Base-by-base conservation (phyloP, 1,140 invertebrate genomes). In the Yoshiicerus persimilis region DNA sequence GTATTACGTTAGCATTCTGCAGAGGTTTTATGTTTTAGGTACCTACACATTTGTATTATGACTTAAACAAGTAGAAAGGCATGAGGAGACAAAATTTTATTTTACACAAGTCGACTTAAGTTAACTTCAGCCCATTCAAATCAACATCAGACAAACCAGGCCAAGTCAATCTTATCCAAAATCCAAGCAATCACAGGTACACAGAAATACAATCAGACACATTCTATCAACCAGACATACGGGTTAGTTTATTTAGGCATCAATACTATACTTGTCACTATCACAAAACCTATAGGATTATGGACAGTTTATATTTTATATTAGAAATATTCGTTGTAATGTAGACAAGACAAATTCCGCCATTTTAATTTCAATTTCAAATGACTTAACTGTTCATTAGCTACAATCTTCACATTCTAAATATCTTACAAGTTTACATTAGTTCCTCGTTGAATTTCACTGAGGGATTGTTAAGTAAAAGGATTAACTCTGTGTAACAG, bases 111-210 rank as follows among this genome's bases (percentile, higher is more conserved):
- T 36, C 75, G n/a, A 80, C 32, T 80, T 32, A 13, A 75, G 27
- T 75, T 75, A 75, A 32, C 70, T 32, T 64, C 30, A 80, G 38
- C 75, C n/a, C 3, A 3, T 36, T 80, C 32, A n/a, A 80, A 38
- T 80, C 34, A 11, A 80, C n/a, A n/a, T n/a, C n/a, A n/a, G n/a
- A 80, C 20, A 32, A 80, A 38, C 32, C 75, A 80, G 75, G 75
- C 75, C 75, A 80, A 80, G 75, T 36, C 75, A 80, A 80, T 80
- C 75, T 80, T 36, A 80, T 70, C 75, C 75, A 32, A 80, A 80
- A n/a, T 20, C 34, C 16, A 23, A 36, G 32, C 20, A 80, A 32
- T 56, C 47, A 56, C 13, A 47, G 23, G 8, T 27, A 30, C 64
- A 70, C 23, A 70, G 64, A 70, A 56, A n/a, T 56, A 56, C 47